Evolutionary conservation across 1,140 invertebrate species (phyloP).

Genomic region (Zophobas atratus): DNA sequence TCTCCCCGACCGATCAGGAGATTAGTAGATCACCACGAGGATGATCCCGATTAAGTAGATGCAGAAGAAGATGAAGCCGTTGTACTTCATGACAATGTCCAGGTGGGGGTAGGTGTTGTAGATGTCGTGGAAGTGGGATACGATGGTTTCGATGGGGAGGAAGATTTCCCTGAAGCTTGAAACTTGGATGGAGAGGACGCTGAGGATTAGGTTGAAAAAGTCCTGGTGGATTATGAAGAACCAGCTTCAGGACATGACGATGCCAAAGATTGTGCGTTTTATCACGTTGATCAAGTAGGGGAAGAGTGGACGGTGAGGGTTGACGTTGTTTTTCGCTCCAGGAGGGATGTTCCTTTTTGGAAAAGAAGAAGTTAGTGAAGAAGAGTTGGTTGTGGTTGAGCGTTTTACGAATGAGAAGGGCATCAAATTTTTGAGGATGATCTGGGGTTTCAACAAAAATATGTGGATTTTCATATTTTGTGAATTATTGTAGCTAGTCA

Average conservation of each 20-base stretch:
- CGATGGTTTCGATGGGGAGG: slow-evolving; percentile 97
- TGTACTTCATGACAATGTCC: slow-evolving; percentile 93
- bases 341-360: neutral
- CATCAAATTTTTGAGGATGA: too few species aligned
- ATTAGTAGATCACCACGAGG: slow-evolving; percentile 88
- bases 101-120: slow-evolving; percentile 93
- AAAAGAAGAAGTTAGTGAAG: neutral
- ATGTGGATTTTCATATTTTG: too few species aligned
- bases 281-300: slow-evolving; percentile 83
- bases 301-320: neutral
- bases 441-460: too few species aligned
- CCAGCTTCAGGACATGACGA: slow-evolving; percentile 94
- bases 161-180: slow-evolving; percentile 99
- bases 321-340: neutral
- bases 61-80: slow-evolving; percentile 97
- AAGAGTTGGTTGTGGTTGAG: too few species aligned
- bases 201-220: slow-evolving; percentile 92
- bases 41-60: slow-evolving; percentile 97
- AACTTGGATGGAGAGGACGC: slow-evolving; percentile 94
- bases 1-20: too few species aligned
- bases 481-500: too few species aligned
- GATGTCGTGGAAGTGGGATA: slow-evolving; percentile 95
- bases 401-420: too few species aligned
- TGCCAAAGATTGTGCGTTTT: slow-evolving; percentile 95
- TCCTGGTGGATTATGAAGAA: slow-evolving; percentile 94